Evolutionary conservation across 2,888 invertebrate genomes (phyloP).

Genomic region (Oscheius sp.): DNA sequence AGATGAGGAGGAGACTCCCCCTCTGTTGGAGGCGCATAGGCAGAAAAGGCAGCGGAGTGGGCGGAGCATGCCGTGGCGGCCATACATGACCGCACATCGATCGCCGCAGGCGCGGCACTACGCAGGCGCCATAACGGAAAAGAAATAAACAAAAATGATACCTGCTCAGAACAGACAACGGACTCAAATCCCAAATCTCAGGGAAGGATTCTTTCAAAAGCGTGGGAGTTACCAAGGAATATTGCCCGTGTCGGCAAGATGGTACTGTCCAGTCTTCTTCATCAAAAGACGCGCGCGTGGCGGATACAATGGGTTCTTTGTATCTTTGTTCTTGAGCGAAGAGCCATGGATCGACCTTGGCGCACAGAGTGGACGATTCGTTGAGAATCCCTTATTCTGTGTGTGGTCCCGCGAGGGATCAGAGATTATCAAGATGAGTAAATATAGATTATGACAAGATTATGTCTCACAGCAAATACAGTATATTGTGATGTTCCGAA

Average conservation of each 20-base stretch:
- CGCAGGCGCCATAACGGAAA: conserved; percentile 12
- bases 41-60: conserved; percentile 41
- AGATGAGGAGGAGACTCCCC: conserved; percentile 36
- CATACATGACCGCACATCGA: conserved; percentile 43
- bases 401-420: conserved; percentile 10
- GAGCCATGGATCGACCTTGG: conserved; percentile 23
- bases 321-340: conserved; percentile 21
- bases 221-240: not conserved
- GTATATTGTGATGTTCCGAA: conserved; percentile 11
- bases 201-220: no score
- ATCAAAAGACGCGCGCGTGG: conserved; percentile 18
- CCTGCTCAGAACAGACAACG: no score
- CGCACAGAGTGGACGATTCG: conserved; percentile 1
- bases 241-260: not conserved
- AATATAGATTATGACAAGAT: conserved; percentile 25
- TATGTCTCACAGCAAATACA: conserved; percentile 22
- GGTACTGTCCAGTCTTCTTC: not conserved
- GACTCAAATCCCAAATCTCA: no score
- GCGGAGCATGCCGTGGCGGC: conserved; percentile 39
- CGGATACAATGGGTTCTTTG: conserved; percentile 16
- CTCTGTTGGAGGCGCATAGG: conserved; percentile 30
- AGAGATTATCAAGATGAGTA: conserved; percentile 24
- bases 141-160: conserved; percentile 13
- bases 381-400: conserved; percentile 3
- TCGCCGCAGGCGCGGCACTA: conserved; percentile 30